Evolutionary conservation across 1,140 invertebrate genomes (phyloP), one percentile per base, ranked within the genome.

Genomic region (Trichomalopsis sarcophagae): DNA sequence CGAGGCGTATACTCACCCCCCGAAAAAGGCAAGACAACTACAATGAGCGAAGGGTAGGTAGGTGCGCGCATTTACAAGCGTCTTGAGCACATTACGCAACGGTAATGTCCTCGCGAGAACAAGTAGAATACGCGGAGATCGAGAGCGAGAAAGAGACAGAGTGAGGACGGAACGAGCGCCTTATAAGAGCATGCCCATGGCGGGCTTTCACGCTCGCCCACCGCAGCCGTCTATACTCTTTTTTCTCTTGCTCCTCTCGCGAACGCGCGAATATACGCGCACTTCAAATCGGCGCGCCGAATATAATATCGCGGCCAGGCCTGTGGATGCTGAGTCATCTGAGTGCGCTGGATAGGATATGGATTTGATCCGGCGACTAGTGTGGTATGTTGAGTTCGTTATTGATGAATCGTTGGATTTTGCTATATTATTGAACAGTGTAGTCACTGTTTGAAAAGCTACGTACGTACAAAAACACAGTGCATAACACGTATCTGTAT

Each of bases 151-250:
- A 17, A 17, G 62, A 17, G 7, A 66, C 0, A 21, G 62, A 21
- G 9, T 9, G 9, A 11, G 66, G 66, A 44, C 40, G 40, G 47
- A 50, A 36, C 74, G 40, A 77, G n/a, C 75, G 11, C 75, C 75
- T 77, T 77, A 77, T 77, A 77, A 77, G 75, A 77, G 6, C 75
- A 77, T 47, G 40, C 75, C 73, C 73, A 75, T 75, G 73, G 44
- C 75, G 75, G 40, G n/a, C 44, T 47, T 55, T 77, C 75, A 30
- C 44, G 75, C 27, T 47, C 75, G 47, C 75, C 75, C 40, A 77
- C 44, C 40, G 75, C 75, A n/a, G 0, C 14, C 55, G 55, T 62
- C 55, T 44, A 44, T 44, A 44, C 40, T 62, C 17, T 2, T 21
- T 62, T 21, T 62, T 21, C n/a, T 62, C 21, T 23, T n/a, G n/a